phyloP scores from a whole-genome alignment of 2,113 vertebrate genomes.

The Ornithorhynchus anatinus region DNA sequence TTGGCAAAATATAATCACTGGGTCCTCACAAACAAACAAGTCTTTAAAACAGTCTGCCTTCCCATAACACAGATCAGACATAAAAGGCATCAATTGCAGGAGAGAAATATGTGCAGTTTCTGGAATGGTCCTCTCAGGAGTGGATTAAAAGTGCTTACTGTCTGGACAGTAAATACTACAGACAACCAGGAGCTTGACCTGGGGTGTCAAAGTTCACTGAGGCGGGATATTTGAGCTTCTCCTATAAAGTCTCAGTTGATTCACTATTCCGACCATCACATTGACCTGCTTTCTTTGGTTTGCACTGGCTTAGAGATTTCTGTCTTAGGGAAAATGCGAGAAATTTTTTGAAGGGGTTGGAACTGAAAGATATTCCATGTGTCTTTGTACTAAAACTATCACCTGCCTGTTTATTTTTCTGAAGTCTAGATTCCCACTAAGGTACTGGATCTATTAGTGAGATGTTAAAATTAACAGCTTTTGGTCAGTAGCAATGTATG shows the following conservation, averaged over 20 bases:
- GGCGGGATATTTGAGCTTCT: conserved; percentile 47
- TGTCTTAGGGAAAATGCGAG: too few relatives aligned
- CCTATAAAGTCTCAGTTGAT: conserved; percentile 27
- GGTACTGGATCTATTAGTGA: conserved; percentile 62
- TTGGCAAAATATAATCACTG: too few relatives aligned
- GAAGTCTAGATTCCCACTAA: conserved; percentile 54
- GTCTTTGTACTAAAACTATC: conserved; percentile 53
- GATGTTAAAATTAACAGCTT: conserved; percentile 63
- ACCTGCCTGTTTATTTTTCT: conserved; percentile 51
- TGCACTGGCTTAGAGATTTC: too few relatives aligned
- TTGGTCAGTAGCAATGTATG: conserved; percentile 19
- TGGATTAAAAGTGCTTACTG: conserved; percentile 31
- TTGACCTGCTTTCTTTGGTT: conserved; percentile 27
- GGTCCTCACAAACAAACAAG: too few relatives aligned
- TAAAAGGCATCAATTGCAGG: conserved; percentile 3
- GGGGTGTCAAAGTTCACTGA: conserved; percentile 47
- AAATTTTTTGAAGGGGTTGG: too few relatives aligned
- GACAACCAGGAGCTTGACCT: conserved; percentile 37
- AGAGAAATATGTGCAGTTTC: background rate
- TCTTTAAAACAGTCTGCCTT: background rate
- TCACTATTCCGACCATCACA: conserved; percentile 16
- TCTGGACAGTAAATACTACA: conserved; percentile 13
- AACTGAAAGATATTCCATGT: conserved; percentile 22
- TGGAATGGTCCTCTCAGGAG: conserved; percentile 14
- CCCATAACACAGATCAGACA: conserved; percentile 10